A percentile compares a stretch with the other conserved stretches of the same genome.
phyloP scores from a whole-genome alignment of 2,888 invertebrate genomes.

The Xanthorhoe spadicearia region DNA sequence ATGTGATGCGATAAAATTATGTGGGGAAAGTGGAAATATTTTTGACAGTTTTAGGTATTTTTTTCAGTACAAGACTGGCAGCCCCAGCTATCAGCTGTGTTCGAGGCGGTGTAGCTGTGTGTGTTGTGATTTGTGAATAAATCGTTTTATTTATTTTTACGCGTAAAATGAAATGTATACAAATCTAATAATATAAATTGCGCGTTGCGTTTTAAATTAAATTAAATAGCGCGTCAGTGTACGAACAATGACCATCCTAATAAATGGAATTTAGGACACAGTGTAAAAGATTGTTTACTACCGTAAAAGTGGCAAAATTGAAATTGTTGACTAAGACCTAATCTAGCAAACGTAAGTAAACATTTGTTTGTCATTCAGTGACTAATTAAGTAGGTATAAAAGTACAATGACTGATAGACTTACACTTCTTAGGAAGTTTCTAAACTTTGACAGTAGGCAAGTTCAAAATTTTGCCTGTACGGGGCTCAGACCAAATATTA shows the following conservation, averaged over 20 bases:
- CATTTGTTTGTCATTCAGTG: not conserved
- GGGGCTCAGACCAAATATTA: no score
- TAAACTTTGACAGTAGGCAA: not conserved
- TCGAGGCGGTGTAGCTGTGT: not conserved
- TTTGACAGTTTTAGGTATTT: not conserved
- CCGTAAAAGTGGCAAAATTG: not conserved
- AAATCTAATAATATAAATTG: not conserved
- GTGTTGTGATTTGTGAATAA: no score
- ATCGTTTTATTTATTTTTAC: not conserved
- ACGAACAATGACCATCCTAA: not conserved
- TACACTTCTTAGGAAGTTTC: not conserved
- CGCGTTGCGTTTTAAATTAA: not conserved
- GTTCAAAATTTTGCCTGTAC: no score
- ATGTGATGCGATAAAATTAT: no score
- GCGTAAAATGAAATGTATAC: not conserved
- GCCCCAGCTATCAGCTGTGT: not conserved
- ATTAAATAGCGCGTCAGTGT: not conserved
- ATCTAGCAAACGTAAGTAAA: constrained; percentile 2
- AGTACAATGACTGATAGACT: not conserved
- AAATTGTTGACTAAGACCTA: constrained; percentile 1
- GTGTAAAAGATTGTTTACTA: constrained; percentile 1
- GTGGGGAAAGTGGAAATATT: no score
- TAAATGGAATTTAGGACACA: not conserved
- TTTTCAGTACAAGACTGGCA: not conserved
- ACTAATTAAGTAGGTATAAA: not conserved